Evolutionary conservation across 2,888 invertebrate species (phyloP).

Genomic region (Drosophila colorata): DNA sequence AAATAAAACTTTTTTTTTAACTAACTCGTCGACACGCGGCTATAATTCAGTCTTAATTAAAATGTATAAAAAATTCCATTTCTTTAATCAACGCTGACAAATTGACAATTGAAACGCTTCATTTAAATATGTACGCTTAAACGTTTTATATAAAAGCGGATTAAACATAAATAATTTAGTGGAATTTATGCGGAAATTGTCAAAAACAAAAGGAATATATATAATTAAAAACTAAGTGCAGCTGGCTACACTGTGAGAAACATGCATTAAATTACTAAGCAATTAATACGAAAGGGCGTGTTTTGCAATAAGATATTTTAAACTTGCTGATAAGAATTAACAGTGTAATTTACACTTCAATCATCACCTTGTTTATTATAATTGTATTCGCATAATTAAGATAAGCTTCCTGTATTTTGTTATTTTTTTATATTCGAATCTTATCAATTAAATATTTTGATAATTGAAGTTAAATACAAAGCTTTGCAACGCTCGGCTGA

Average conservation of each 20-base stretch:
- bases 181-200: constrained; percentile 38
- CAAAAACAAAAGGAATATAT: constrained; percentile 16
- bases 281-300: not conserved
- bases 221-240: constrained; percentile 22
- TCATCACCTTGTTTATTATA: not conserved
- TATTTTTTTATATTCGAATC: too few relatives aligned
- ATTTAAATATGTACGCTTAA: constrained; percentile 47
- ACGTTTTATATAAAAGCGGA: constrained; percentile 25
- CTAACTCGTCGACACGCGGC: constrained; percentile 53
- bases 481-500: too few relatives aligned
- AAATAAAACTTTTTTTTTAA: constrained; percentile 20
- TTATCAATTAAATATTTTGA: too few relatives aligned
- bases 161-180: constrained; percentile 26
- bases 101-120: constrained; percentile 69
- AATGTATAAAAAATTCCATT: constrained; percentile 63
- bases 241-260: constrained; percentile 21
- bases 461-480: too few relatives aligned
- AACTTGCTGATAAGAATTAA: constrained; percentile 14
- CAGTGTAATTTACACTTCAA: constrained; percentile 1
- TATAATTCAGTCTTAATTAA: constrained; percentile 77
- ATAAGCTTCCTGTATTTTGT: constrained; percentile 3
- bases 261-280: constrained; percentile 14
- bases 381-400: not conserved
- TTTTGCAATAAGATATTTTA: not conserved
- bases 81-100: constrained; percentile 76